Percentiles rank a stretch among this genome's conserved stretches.
Conservation (phyloP, 2,113 vertebrate genomes). For the Psettodes erumei region DNA sequence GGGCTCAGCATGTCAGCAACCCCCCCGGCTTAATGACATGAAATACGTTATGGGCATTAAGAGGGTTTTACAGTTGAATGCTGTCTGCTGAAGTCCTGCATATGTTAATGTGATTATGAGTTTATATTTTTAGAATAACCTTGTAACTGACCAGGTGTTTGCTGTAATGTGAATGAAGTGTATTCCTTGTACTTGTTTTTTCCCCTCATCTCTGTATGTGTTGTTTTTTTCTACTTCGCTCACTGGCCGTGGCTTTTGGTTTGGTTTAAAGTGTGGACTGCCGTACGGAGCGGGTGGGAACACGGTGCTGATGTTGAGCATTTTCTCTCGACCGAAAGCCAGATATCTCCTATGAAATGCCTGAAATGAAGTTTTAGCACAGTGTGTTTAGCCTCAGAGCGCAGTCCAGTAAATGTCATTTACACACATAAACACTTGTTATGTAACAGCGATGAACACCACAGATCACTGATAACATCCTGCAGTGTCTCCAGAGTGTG, state of each 20-base stretch:
- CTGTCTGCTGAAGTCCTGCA: constrained; percentile 49
- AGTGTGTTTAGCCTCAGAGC: neutral
- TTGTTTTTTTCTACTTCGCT: constrained; percentile 4
- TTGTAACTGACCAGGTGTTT: constrained; percentile 63
- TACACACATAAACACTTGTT: constrained; percentile 7
- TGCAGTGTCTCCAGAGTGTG: constrained; percentile 7
- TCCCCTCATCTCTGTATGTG: neutral
- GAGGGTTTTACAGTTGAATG: constrained; percentile 68
- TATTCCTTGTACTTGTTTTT: constrained; percentile 38
- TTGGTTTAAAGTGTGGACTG: neutral
- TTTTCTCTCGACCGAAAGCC: constrained; percentile 7
- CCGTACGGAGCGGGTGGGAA: neutral
- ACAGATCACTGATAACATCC: constrained; percentile 8
- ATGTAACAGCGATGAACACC: constrained; percentile 1
- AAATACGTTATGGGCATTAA: constrained; percentile 67
- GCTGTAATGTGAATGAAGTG: constrained; percentile 65
- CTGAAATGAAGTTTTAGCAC: neutral
- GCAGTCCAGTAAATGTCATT: neutral
- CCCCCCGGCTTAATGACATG: constrained; percentile 52
- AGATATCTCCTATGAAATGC: neutral
- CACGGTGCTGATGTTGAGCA: neutral
- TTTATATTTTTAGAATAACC: constrained; percentile 71
- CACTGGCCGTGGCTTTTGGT: constrained; percentile 16
- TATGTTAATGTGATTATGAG: constrained; percentile 72
- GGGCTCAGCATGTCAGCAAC: constrained; percentile 14